Evolutionary conservation across 2,113 vertebrate genomes (phyloP).

Genomic region (Oxyura jamaicensis): DNA sequence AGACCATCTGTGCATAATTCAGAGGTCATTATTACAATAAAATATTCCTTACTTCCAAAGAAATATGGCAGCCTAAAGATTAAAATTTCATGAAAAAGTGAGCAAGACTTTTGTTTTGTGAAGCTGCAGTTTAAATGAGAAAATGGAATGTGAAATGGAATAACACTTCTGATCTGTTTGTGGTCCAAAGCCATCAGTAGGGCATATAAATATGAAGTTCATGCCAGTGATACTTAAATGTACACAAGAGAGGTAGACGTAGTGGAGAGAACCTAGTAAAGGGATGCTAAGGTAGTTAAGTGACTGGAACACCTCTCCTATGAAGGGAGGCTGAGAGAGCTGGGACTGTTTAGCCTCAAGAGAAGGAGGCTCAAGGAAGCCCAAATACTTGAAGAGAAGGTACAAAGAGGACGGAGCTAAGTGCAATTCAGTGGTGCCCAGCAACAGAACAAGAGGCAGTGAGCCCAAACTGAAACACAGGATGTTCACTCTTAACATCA

Average conservation of each 20-base stretch:
- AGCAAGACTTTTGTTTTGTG: background rate
- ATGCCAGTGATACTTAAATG: background rate
- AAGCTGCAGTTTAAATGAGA: background rate
- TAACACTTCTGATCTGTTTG: background rate
- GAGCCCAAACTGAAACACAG: background rate
- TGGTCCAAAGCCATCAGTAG: background rate
- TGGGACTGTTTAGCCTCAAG: background rate
- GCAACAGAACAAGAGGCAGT: background rate
- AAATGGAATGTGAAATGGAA: background rate
- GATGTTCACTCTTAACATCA: background rate
- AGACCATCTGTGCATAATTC: background rate
- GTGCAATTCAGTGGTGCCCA: background rate
- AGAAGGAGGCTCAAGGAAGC: background rate
- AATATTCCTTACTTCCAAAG: background rate
- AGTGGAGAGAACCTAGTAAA: background rate
- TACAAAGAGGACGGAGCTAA: background rate
- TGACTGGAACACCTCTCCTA: background rate
- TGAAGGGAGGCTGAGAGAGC: background rate
- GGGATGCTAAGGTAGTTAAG: background rate
- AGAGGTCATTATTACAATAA: background rate
- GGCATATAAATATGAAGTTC: background rate
- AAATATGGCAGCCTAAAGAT: background rate
- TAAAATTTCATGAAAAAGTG: background rate
- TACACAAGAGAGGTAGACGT: fast-evolving
- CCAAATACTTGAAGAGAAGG: background rate